These are phyloP conservation scores for Lucilia cuprina DNA, from an alignment of 1,140 invertebrate genomes.

Conservation along the genomic window DNA sequence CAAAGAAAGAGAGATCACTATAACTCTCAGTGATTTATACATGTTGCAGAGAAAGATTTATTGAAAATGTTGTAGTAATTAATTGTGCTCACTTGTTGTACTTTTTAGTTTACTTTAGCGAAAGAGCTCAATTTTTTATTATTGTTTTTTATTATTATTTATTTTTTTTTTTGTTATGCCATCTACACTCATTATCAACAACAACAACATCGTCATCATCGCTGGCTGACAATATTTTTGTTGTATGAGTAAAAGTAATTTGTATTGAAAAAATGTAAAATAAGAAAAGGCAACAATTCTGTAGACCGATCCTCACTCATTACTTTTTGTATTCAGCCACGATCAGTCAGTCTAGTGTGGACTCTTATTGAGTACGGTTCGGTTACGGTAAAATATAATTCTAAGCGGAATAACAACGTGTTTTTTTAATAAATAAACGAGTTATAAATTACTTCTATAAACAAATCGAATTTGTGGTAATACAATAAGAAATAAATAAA, in stretches of 20 bases:
- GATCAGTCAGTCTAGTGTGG: conserved; percentile 30
- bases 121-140: too few relatives aligned
- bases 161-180: neutral
- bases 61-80: neutral
- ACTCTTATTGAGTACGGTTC: conserved; percentile 30
- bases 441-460: neutral
- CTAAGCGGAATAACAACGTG: too few relatives aligned
- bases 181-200: neutral
- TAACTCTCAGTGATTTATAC: too few relatives aligned
- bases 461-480: neutral
- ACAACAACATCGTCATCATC: neutral
- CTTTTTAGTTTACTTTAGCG: neutral
- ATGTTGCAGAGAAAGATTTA: too few relatives aligned
- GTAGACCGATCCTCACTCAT: neutral
- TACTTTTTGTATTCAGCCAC: conserved; percentile 6
- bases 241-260: conserved; percentile 8
- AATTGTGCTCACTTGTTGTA: neutral
- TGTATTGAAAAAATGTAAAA: neutral
- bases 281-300: neutral
- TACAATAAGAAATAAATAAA: neutral
- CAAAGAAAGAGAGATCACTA: too few relatives aligned
- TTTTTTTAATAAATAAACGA: too few relatives aligned
- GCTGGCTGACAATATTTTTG: neutral
- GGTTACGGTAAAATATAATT: neutral
- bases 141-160: neutral